Evolutionary conservation across 2,113 vertebrate genomes (phyloP).

Genomic region (Leptosomus discolor): DNA sequence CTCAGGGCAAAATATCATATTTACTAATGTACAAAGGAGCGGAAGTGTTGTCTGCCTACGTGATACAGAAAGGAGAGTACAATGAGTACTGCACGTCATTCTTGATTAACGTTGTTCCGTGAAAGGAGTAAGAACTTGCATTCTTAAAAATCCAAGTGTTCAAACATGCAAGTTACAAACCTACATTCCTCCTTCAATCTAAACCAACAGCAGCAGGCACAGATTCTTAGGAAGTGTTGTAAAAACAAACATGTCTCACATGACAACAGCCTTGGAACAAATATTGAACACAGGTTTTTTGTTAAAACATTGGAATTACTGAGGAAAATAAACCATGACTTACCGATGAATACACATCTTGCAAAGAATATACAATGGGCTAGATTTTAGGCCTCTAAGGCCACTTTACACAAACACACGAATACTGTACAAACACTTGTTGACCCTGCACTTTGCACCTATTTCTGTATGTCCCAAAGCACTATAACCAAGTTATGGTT

Average conservation of each 20-base stretch:
- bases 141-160: not conserved
- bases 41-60: not conserved
- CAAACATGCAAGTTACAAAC: not conserved
- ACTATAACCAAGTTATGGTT: not conserved
- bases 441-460: not conserved
- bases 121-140: not conserved
- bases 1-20: not conserved
- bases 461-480: not conserved
- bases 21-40: not conserved
- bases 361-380: not conserved
- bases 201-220: not conserved
- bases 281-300: not conserved
- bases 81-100: not conserved
- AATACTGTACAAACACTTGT: not conserved
- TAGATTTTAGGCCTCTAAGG: not conserved
- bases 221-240: not conserved
- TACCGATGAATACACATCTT: not conserved
- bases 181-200: not conserved
- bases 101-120: not conserved
- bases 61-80: not conserved
- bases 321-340: not conserved
- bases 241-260: not conserved
- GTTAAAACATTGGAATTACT: not conserved
- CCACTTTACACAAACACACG: not conserved
- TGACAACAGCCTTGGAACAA: not conserved